These are phyloP conservation scores for Megamerina dolium DNA, from an alignment of 2,888 invertebrate species.

Conservation along the genomic window DNA sequence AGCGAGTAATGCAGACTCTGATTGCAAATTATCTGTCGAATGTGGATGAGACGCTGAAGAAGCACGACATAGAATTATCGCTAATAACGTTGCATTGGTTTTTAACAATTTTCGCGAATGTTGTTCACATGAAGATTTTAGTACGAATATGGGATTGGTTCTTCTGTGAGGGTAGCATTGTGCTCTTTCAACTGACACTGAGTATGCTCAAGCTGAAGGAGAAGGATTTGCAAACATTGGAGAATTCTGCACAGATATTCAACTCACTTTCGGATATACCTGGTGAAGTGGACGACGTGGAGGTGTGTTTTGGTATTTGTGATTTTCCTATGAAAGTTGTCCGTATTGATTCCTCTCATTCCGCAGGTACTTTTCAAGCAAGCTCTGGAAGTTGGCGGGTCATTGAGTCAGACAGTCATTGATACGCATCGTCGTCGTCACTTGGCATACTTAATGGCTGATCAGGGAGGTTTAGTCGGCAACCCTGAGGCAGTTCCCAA, in stretches of 20 bases:
- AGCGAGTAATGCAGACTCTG: slow-evolving; percentile 87
- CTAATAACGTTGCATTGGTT: slow-evolving; percentile 98
- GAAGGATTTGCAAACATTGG: slow-evolving; percentile 71
- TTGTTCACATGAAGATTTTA: slow-evolving; percentile 92
- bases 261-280: slow-evolving; percentile 95
- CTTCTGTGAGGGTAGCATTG: slow-evolving; percentile 91
- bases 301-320: slow-evolving; percentile 20
- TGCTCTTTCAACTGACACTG: slow-evolving; percentile 88
- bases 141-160: slow-evolving; percentile 94
- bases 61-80: slow-evolving; percentile 92
- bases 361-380: slow-evolving; percentile 63
- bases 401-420: slow-evolving; percentile 65
- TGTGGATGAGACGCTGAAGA: slow-evolving; percentile 81
- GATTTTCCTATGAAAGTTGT: not conserved
- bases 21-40: slow-evolving; percentile 85
- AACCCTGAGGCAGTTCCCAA: slow-evolving; percentile 86
- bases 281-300: slow-evolving; percentile 84
- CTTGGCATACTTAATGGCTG: slow-evolving; percentile 93
- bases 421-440: slow-evolving; percentile 88
- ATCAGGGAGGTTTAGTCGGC: slow-evolving; percentile 87
- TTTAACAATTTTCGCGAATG: slow-evolving; percentile 91
- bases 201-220: slow-evolving; percentile 91
- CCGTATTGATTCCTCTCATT: not conserved
- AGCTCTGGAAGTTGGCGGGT: slow-evolving; percentile 69
- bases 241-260: slow-evolving; percentile 97